phyloP scores from a whole-genome alignment of 2,797 vertebrate genomes.

The Gastrophryne carolinensis region DNA sequence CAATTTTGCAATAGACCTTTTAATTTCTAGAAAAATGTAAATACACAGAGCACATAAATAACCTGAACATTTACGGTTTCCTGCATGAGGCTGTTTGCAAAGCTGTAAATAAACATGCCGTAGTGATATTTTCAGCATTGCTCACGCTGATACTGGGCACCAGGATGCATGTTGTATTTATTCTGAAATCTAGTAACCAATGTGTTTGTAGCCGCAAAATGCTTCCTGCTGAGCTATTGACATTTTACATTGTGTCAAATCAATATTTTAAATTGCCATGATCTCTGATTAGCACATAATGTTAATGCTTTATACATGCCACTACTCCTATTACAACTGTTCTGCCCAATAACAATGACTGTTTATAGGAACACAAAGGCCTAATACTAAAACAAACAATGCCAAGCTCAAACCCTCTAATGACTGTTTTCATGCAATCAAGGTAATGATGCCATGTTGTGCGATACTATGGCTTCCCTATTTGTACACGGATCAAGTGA shows the following conservation, averaged over 20 bases:
- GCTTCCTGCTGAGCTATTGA: not conserved
- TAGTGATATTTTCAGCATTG: not conserved
- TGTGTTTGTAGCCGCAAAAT: not conserved
- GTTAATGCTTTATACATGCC: not conserved
- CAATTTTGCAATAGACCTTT: too few species aligned
- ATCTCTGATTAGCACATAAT: slow-evolving; percentile 21
- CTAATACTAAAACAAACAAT: slow-evolving; percentile 34
- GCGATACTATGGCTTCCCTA: slow-evolving; percentile 24
- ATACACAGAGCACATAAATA: not conserved
- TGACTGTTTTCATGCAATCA: slow-evolving; percentile 42
- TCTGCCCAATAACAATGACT: slow-evolving; percentile 41
- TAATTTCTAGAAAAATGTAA: not conserved
- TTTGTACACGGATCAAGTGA: slow-evolving; percentile 30
- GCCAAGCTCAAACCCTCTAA: slow-evolving; percentile 5
- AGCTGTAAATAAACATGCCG: too few species aligned
- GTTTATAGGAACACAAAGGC: slow-evolving; percentile 35
- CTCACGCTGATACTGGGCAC: not conserved
- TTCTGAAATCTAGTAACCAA: not conserved
- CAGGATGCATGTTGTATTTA: not conserved
- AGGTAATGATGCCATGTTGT: slow-evolving; percentile 28
- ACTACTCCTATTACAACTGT: slow-evolving; percentile 42
- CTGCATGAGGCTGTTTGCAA: too few species aligned
- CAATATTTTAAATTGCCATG: slow-evolving; percentile 23
- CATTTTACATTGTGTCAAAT: slow-evolving; percentile 21
- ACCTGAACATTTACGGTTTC: not conserved